These are phyloP conservation scores for Cyclopterus lumpus DNA, from an alignment of 2,797 vertebrate species.

Conservation along the genomic window DNA sequence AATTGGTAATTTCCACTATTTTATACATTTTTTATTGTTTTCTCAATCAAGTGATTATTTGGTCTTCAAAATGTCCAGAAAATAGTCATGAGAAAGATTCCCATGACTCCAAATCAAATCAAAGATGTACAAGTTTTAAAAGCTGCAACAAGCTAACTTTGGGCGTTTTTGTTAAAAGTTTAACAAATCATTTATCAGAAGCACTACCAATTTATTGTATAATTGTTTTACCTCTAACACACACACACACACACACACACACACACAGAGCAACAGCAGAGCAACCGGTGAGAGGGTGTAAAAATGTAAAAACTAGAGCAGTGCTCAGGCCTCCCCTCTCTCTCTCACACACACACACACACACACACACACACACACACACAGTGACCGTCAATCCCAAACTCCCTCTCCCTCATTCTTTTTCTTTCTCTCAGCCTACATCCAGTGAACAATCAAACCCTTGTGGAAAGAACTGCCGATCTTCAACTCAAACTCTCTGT, in stretches of 20 bases:
- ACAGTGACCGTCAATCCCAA: slow-evolving; percentile 44
- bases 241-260: slow-evolving; percentile 31
- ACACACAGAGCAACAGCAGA: slow-evolving; percentile 64
- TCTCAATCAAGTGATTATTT: background rate
- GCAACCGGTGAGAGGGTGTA: slow-evolving; percentile 71
- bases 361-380: slow-evolving; percentile 24
- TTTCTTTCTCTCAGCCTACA: slow-evolving; percentile 62
- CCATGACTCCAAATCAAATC: background rate
- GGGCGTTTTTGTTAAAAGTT: background rate
- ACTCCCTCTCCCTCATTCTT: slow-evolving; percentile 44
- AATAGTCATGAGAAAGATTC: background rate
- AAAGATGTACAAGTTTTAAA: background rate
- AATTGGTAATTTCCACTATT: background rate
- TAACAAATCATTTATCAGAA: background rate
- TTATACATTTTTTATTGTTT: background rate
- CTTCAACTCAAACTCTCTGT: slow-evolving; percentile 53
- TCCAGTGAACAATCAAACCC: slow-evolving; percentile 71
- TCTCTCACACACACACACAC: slow-evolving; percentile 10
- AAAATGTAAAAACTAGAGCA: slow-evolving; percentile 75
- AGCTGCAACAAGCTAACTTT: background rate
- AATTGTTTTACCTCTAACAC: background rate
- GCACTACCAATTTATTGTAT: background rate
- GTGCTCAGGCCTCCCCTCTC: background rate
- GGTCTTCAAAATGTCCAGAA: background rate
- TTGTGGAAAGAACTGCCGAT: slow-evolving; percentile 68